Evolutionary conservation across 2,113 vertebrate genomes (phyloP).

Genomic region (Oenanthe oenanthe): DNA sequence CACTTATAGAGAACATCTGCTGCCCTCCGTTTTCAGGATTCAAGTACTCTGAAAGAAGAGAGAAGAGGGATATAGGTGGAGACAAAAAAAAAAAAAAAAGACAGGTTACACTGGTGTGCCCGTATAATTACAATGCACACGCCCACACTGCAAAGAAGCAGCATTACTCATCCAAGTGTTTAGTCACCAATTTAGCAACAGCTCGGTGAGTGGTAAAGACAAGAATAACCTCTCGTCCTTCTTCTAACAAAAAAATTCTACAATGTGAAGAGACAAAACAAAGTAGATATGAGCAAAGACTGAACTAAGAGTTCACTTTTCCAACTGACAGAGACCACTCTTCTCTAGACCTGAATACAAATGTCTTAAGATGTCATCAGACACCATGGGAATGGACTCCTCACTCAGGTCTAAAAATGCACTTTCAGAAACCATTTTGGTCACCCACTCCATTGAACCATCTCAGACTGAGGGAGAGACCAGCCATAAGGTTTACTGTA

Average conservation of each 20-base stretch:
- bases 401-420: not conserved
- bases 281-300: not conserved
- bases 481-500: not conserved
- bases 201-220: conserved; percentile 16
- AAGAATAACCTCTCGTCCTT: conserved; percentile 42
- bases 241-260: conserved; percentile 20
- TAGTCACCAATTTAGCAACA: conserved; percentile 59
- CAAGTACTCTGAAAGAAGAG: conserved; percentile 83
- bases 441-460: not conserved
- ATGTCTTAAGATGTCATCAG: not conserved
- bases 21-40: conserved; percentile 93
- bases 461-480: not conserved
- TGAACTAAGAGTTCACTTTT: not conserved
- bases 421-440: not conserved
- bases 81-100: conserved; percentile 47
- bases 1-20: conserved; percentile 92
- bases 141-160: conserved; percentile 52
- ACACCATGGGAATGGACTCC: not conserved
- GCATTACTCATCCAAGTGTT: conserved; percentile 52
- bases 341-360: not conserved
- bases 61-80: conserved; percentile 65
- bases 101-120: conserved; percentile 44
- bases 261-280: not conserved
- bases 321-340: not conserved
- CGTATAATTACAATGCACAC: conserved; percentile 66